Evolutionary conservation across 1,140 invertebrate genomes (phyloP), one percentile per base, ranked within the genome.

Genomic region (Eumaeus atala): DNA sequence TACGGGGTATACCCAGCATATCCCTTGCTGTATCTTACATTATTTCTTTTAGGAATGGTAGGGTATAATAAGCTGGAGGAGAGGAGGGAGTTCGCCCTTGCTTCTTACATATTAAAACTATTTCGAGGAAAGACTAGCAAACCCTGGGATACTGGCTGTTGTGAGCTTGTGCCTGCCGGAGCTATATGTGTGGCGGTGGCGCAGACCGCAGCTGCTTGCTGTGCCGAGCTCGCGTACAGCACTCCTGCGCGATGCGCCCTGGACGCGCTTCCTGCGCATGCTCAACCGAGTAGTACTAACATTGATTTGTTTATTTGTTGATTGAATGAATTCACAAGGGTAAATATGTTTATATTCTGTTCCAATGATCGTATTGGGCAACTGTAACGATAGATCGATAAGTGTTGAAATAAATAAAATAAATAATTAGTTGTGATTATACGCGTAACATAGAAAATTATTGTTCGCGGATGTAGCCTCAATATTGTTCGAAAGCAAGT

Each of bases 41-140:
- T 62, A 36, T 66, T 59, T 37, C 54, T 62, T 11, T 40, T 66
- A 3, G 63, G 54, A 36, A 66, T 66, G 63, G 51, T 62, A 10
- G 59, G 57, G 12, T 66, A 66, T 48, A 57, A 56, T 44, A 14
- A 56, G 18, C 47, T 62, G 21, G 38, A 16, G 9, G 44, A 9
- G 44, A 3, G 44, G 3, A 47, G 33, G 14, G 16, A 47, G 3
- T 1, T 47, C 0, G 17, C 44, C 5, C 44, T 47, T 7, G 9
- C 18, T 10, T 16, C 9, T 7, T 42, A 42, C 11, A n/a, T 42
- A 16, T 9, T 10, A 1, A 0, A 16, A 7, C 5, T 42, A n/a
- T 18, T 47, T 3, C 44, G 44, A 6, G 44, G 17, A 5, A 16
- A 17, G 16, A 16, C 16, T 16, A n/a, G 16, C 9, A 16, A n/a